Percentiles rank a stretch among this genome's conserved stretches.
Evolutionary conservation across 2,113 vertebrate genomes (phyloP).

Genomic region (Phodopus roborovskii): DNA sequence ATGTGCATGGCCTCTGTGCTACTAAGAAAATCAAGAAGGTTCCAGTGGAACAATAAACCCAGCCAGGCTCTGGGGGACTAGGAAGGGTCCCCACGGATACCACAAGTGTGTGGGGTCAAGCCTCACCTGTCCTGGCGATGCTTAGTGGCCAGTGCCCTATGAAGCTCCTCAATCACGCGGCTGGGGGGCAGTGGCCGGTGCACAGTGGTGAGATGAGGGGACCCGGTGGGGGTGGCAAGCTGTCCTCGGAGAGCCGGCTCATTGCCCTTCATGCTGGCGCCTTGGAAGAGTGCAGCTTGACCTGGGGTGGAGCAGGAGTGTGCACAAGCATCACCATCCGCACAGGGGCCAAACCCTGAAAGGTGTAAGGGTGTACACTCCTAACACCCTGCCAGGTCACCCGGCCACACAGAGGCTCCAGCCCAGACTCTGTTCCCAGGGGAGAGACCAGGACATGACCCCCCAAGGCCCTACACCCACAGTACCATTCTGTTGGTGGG

Average conservation of each 20-base stretch:
- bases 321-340: slow-evolving; percentile 88
- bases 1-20: fast-evolving
- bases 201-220: slow-evolving; percentile 91
- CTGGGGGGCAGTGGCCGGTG: slow-evolving; percentile 94
- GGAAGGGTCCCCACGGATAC: fast-evolving
- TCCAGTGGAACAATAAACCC: fast-evolving
- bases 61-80: fast-evolving
- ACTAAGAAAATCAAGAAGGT: fast-evolving
- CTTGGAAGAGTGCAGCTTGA: slow-evolving; percentile 86
- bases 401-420: fast-evolving
- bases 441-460: fast-evolving
- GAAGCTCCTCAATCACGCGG: slow-evolving; percentile 97
- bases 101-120: fast-evolving
- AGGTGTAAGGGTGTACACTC: not conserved
- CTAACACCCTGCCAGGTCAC: fast-evolving
- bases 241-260: slow-evolving; percentile 88
- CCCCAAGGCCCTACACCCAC: fast-evolving
- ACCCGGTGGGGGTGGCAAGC: slow-evolving; percentile 92
- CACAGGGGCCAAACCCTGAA: slow-evolving; percentile 84
- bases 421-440: not conserved
- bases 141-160: slow-evolving; percentile 95
- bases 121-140: slow-evolving; percentile 96
- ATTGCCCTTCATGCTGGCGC: slow-evolving; percentile 84
- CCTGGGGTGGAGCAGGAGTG: slow-evolving; percentile 87
- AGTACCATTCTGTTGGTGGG: fast-evolving